Base-by-base conservation (phyloP, 2,113 vertebrate species). In the Alouatta palliata region DNA sequence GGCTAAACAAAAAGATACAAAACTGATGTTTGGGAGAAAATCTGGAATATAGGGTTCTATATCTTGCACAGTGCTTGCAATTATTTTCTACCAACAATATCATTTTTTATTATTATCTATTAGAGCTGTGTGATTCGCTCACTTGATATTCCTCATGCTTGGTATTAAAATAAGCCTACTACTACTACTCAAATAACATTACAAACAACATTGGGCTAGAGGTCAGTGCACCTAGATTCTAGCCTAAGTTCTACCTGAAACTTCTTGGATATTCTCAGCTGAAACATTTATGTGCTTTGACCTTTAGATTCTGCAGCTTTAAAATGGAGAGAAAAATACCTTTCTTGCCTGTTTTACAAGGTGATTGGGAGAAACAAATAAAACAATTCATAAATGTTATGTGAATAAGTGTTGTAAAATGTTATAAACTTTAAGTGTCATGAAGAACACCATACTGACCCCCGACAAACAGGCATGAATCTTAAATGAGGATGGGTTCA, bases 81-180 rank as follows among this genome's bases (percentile, higher is more conserved):
- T 76, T 81, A 58, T 27, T 75, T 96, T 89, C 52, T 83, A 13
- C 45, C 43, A 47, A 30, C 17, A 49, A 37, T 84, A 52, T 54
- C 21, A 35, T 89, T 79, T 90, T 54, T 71, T 75, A 54, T 25
- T 84, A 71, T 43, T 80, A 79, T 54, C 27, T 75, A 11, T 87
- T 68, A 61, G 16, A 71, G n/a, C 11, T 77, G 6, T 84, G 35
- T 11, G n/a, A 91, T 89, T 96, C 49, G 93, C 49, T 87, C 19
- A 40, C 25, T 90, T 58, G 3, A 71, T 54, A 82, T 30, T 85
- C 13, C 6, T 75, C 77, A 17, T 52, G 25, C 32, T 27, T 73
- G 6, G 49, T 94, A 43, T 81, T 66, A 90, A 96, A 92, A 54
- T 84, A 95, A 96, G n/a, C 8, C 52, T 27, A 79, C 40, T 43